These are phyloP conservation scores for Synergus japonicus DNA, from an alignment of 2,888 invertebrate species.

Conservation along the genomic window DNA sequence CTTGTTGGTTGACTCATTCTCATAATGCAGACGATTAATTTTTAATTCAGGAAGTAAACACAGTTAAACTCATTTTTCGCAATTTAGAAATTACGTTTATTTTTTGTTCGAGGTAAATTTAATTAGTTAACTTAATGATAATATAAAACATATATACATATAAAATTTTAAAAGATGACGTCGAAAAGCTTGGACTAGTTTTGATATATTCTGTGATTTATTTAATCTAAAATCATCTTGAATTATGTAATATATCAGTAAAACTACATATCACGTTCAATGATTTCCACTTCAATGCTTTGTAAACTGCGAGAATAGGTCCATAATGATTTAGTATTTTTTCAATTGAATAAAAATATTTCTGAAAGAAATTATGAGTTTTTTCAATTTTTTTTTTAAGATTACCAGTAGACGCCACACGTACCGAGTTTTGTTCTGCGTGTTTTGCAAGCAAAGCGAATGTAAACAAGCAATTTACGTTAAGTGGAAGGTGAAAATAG, in stretches of 20 bases:
- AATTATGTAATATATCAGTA: constrained; percentile 7
- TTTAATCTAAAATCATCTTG: constrained; percentile 3
- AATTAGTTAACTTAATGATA: background rate
- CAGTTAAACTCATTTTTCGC: too few species aligned
- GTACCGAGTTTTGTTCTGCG: background rate
- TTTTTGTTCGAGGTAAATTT: background rate
- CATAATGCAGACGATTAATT: background rate
- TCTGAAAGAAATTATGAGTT: background rate
- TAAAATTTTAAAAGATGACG: background rate
- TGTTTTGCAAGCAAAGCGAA: background rate
- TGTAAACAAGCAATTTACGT: constrained; percentile 5
- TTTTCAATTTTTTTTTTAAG: background rate
- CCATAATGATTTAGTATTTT: background rate
- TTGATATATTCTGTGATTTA: background rate
- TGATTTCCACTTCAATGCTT: background rate
- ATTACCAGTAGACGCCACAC: background rate
- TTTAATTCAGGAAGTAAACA: background rate
- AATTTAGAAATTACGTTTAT: background rate
- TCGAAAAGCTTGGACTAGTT: background rate
- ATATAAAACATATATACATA: background rate
- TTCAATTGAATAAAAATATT: background rate
- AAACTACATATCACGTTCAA: constrained; percentile 3
- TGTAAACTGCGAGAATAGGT: background rate
- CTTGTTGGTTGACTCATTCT: background rate
- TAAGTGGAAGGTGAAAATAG: background rate